Conservation (phyloP, 92 coral and sea anemone genomes). For the Diadumene lineata region DNA sequence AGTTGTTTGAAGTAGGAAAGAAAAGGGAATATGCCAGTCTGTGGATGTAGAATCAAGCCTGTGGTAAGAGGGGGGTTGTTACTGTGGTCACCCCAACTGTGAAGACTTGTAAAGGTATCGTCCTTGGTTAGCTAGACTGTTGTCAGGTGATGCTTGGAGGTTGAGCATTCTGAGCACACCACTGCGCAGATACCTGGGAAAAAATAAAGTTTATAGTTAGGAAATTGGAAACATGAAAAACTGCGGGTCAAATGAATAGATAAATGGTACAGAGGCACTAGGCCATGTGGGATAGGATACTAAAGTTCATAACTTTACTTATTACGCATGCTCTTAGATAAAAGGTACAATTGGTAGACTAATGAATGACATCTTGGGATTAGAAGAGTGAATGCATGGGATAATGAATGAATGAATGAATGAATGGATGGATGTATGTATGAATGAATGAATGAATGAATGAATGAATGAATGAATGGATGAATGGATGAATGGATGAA, state of each 20-base stretch:
- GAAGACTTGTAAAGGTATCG: slow-evolving; percentile 1
- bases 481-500: neutral
- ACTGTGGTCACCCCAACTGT: slow-evolving; percentile 23
- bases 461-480: neutral
- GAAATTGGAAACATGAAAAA: too few relatives aligned
- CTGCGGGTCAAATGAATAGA: too few relatives aligned
- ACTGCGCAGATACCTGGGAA: slow-evolving; percentile 39
- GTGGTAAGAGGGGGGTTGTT: slow-evolving; percentile 83
- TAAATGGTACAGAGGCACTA: too few relatives aligned
- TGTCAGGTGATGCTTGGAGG: slow-evolving; percentile 5
- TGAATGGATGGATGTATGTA: neutral
- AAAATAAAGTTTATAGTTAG: too few relatives aligned
- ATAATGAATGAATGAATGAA: neutral
- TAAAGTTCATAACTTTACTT: too few relatives aligned
- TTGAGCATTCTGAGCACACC: slow-evolving; percentile 66
- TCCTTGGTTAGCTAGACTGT: slow-evolving; percentile 1
- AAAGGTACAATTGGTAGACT: too few relatives aligned
- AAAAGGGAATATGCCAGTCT: slow-evolving; percentile 79
- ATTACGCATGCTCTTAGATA: too few relatives aligned
- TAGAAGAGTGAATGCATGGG: neutral
- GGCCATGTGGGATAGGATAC: too few relatives aligned
- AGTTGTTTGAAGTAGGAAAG: slow-evolving; percentile 77
- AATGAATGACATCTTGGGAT: too few relatives aligned
- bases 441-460: neutral
- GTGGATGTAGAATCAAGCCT: slow-evolving; percentile 82